A percentile compares a stretch with the other conserved stretches of the same genome.
phyloP scores from a whole-genome alignment of 2,888 invertebrate species.

The Eulithis testata region DNA sequence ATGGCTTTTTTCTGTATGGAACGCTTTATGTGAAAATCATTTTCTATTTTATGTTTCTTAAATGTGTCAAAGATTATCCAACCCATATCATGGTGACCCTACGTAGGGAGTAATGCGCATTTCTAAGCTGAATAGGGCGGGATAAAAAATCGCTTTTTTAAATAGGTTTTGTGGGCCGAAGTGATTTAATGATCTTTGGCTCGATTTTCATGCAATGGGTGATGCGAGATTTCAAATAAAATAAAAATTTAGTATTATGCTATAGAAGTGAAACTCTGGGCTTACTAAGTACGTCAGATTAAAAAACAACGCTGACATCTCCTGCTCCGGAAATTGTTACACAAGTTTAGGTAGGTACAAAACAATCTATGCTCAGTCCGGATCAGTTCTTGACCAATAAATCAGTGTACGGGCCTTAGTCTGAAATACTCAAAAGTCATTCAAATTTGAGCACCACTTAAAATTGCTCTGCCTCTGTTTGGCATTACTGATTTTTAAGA shows the following conservation, averaged over 20 bases:
- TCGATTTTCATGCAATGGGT: constrained; percentile 71
- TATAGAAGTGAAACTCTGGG: constrained; percentile 18
- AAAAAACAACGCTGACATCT: too few species aligned
- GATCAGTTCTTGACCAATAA: too few species aligned
- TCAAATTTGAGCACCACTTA: too few species aligned
- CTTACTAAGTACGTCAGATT: background rate
- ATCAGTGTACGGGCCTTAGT: too few species aligned
- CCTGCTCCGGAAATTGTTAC: too few species aligned
- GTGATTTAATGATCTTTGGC: constrained; percentile 77
- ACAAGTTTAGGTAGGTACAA: too few species aligned
- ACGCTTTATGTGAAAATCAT: background rate
- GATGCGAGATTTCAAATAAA: constrained; percentile 60
- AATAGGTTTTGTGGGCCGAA: constrained; percentile 76
- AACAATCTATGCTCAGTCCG: too few species aligned
- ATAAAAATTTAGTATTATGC: background rate
- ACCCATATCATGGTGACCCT: constrained; percentile 27
- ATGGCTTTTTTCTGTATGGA: background rate
- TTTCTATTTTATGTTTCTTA: background rate
- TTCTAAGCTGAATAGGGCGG: constrained; percentile 53
- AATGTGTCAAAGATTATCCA: constrained; percentile 19
- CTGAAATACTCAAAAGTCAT: too few species aligned
- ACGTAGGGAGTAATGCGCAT: constrained; percentile 43
- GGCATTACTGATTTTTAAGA: too few species aligned
- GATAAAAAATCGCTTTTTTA: constrained; percentile 80
- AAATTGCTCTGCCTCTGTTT: too few species aligned